Conservation (phyloP, 2,888 invertebrate genomes). For the Dryobota labecula region DNA sequence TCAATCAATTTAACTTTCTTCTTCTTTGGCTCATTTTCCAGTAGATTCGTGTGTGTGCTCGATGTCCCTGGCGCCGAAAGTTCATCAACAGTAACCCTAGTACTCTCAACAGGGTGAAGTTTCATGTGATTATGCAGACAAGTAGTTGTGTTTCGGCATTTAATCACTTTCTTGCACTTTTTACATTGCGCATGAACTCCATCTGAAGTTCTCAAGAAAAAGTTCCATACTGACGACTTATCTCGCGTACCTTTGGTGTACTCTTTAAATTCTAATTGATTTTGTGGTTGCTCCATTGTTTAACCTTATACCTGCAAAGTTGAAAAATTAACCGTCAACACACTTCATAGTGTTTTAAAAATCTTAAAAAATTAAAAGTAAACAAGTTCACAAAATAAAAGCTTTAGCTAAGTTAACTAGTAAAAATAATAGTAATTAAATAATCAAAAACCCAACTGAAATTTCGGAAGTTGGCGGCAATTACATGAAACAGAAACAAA, state of each 20-base stretch:
- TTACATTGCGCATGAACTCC: slow-evolving; percentile 7
- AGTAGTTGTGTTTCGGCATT: slow-evolving; percentile 5
- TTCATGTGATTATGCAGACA: slow-evolving; percentile 18
- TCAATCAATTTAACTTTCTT: slow-evolving; percentile 4
- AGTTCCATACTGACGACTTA: slow-evolving; percentile 18
- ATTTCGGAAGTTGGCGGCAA: too few species aligned
- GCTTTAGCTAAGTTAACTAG: too few species aligned
- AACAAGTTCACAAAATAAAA: too few species aligned
- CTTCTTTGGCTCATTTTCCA: slow-evolving; percentile 33
- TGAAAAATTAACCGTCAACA: slow-evolving; percentile 1
- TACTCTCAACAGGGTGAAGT: slow-evolving; percentile 10
- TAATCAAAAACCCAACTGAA: too few species aligned
- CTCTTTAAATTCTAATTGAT: slow-evolving; percentile 15
- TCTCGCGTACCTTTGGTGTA: slow-evolving; percentile 17
- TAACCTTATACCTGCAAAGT: slow-evolving; percentile 13
- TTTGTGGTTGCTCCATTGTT: slow-evolving; percentile 13
- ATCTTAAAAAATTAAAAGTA: too few species aligned
- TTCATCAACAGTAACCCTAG: slow-evolving; percentile 7
- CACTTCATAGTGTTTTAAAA: too few species aligned
- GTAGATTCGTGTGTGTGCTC: slow-evolving; percentile 2
- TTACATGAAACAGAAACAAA: too few species aligned
- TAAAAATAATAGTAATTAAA: too few species aligned
- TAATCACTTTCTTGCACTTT: slow-evolving; percentile 7
- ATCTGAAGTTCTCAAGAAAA: slow-evolving; percentile 9
- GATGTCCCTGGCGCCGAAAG: slow-evolving; percentile 12